phyloP scores from a whole-genome alignment of 92 coral and sea anemone genomes.

The Pocillopora grandis region DNA sequence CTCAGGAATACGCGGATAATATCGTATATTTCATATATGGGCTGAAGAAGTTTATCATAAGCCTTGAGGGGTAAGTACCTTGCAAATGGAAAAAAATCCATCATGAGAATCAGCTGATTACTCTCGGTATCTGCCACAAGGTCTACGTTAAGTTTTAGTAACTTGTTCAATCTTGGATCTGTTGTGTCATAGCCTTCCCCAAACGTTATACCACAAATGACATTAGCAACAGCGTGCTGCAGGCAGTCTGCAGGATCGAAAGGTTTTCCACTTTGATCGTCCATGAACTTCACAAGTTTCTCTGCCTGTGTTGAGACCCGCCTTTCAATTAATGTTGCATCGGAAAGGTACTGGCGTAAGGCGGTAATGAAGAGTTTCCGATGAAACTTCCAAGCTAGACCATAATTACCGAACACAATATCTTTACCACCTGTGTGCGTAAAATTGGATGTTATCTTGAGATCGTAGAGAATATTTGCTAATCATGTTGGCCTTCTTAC shows the following conservation, averaged over 20 bases:
- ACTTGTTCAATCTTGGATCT: conserved; percentile 44
- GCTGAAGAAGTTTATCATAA: neutral
- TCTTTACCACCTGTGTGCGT: conserved; percentile 18
- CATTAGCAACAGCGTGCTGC: conserved; percentile 63
- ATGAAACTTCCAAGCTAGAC: conserved; percentile 76
- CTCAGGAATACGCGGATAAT: conserved; percentile 36
- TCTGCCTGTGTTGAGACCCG: conserved; percentile 57
- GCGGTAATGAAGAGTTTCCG: conserved; percentile 69
- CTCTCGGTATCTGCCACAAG: conserved; percentile 5
- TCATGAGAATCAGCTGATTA: neutral
- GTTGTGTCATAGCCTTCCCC: conserved; percentile 56
- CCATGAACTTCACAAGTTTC: conserved; percentile 46
- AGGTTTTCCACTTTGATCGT: conserved; percentile 44
- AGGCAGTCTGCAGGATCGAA: conserved; percentile 65
- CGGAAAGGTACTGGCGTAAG: conserved; percentile 52
- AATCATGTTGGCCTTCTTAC: too few relatives aligned
- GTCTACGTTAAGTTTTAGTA: conserved; percentile 24
- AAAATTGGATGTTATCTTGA: neutral
- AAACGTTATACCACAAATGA: conserved; percentile 66
- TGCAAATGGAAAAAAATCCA: conserved; percentile 25
- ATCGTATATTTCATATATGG: neutral
- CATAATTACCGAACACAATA: conserved; percentile 49
- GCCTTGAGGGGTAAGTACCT: conserved; percentile 8
- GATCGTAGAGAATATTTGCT: neutral
- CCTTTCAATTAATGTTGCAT: conserved; percentile 39